A percentile compares a stretch with the other conserved stretches of the same genome.
Conservation (phyloP, 2,797 vertebrate species). For the Fistularia commersonii region DNA sequence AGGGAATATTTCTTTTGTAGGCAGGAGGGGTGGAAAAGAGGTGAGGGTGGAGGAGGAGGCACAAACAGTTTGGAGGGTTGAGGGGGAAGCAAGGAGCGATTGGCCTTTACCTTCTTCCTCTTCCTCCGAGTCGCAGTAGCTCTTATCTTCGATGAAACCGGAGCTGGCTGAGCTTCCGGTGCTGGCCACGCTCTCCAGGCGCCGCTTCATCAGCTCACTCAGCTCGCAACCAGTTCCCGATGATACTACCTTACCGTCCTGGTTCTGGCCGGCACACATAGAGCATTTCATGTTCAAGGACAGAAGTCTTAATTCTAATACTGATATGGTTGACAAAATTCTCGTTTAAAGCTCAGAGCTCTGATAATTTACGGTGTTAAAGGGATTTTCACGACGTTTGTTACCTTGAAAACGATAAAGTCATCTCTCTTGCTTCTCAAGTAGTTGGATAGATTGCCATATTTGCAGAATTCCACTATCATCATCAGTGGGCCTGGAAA, state of each 20-base stretch:
- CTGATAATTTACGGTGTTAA: too few species aligned
- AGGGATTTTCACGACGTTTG: not conserved
- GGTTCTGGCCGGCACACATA: constrained; percentile 69
- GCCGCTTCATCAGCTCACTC: constrained; percentile 87
- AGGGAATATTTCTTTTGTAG: constrained; percentile 40
- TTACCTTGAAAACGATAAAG: constrained; percentile 89
- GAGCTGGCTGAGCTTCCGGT: constrained; percentile 94
- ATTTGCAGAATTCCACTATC: constrained; percentile 95
- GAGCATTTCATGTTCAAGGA: constrained; percentile 10
- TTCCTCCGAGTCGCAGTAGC: constrained; percentile 93
- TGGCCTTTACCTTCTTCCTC: constrained; percentile 89
- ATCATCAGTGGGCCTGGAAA: constrained; percentile 89
- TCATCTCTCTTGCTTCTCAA: constrained; percentile 86
- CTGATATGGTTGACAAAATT: constrained; percentile 4
- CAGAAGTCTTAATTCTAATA: too few species aligned
- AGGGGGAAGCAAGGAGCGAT: constrained; percentile 49
- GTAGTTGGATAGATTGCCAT: constrained; percentile 92
- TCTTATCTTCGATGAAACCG: constrained; percentile 95
- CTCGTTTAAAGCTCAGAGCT: not conserved
- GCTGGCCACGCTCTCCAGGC: constrained; percentile 92
- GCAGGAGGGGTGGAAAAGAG: constrained; percentile 37
- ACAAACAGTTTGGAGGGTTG: not conserved
- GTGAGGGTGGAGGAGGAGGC: constrained; percentile 23
- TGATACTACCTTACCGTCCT: constrained; percentile 79
- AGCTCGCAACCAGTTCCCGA: constrained; percentile 82